A percentile compares a stretch with the other conserved stretches of the same genome.
Conservation (phyloP, 2,797 vertebrate genomes). For the Danio kyathit region DNA sequence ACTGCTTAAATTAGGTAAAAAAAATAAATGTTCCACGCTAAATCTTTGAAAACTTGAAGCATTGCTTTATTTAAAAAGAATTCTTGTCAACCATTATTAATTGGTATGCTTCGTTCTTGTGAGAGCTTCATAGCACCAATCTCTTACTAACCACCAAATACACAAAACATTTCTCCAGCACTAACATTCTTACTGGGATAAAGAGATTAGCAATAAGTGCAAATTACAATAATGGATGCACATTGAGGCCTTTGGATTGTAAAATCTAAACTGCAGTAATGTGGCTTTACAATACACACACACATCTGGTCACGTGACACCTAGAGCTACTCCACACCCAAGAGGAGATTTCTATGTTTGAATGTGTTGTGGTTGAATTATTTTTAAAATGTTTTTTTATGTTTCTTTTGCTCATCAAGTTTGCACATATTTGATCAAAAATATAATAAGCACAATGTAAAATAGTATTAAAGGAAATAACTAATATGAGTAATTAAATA, state of each 20-base stretch:
- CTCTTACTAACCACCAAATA: conserved; percentile 2
- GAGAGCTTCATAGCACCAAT: neutral
- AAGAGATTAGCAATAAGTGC: conserved; percentile 20
- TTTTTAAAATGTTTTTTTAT: too few relatives aligned
- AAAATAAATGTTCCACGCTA: neutral
- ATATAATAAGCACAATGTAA: neutral
- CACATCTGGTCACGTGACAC: neutral
- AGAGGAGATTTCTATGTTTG: neutral
- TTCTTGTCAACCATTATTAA: neutral
- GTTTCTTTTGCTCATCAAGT: neutral
- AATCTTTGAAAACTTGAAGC: neutral
- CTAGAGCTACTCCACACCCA: neutral
- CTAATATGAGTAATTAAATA: too few relatives aligned
- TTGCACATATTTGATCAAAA: neutral
- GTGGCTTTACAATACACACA: neutral
- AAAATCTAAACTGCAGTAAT: neutral
- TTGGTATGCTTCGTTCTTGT: neutral
- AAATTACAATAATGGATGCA: conserved; percentile 2
- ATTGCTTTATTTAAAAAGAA: neutral
- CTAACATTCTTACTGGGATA: conserved; percentile 27
- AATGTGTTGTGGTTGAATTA: neutral
- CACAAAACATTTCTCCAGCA: neutral
- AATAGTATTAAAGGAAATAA: too few relatives aligned
- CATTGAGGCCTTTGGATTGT: neutral
- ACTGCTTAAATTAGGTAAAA: neutral